These are phyloP conservation scores for human DNA, from an alignment of 2,113 vertebrate genomes.

Conservation along the genomic window DNA sequence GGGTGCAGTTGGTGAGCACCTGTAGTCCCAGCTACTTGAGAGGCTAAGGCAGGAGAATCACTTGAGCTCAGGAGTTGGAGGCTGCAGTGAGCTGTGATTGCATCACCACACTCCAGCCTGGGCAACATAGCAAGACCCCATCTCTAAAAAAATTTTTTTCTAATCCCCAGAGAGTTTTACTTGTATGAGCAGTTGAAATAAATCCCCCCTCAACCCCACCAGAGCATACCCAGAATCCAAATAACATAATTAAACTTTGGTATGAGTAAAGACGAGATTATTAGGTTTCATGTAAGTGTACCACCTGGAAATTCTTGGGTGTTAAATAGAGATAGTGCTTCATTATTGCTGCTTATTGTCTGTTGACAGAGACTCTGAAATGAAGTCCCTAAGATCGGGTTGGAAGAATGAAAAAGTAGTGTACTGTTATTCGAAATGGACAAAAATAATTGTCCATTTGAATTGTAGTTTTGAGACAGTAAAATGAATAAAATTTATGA, in stretches of 20 bases:
- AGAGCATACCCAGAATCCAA: not conserved
- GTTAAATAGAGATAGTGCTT: not conserved
- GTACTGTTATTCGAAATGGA: not conserved
- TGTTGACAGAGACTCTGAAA: not conserved
- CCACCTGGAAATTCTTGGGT: not conserved
- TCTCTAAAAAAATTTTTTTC: too few relatives aligned
- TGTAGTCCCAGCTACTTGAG: too few relatives aligned
- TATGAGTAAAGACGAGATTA: not conserved
- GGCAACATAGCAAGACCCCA: too few relatives aligned
- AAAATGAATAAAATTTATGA: not conserved
- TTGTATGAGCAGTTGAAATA: not conserved
- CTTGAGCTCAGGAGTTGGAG: too few relatives aligned
- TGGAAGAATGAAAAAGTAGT: not conserved
- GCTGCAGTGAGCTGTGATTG: too few relatives aligned
- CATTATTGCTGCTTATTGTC: not conserved
- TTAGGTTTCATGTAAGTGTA: not conserved
- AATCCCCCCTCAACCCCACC: not conserved
- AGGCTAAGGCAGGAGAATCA: too few relatives aligned
- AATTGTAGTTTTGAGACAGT: not conserved
- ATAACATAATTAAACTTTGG: not conserved
- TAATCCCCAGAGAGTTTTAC: not conserved
- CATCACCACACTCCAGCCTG: too few relatives aligned
- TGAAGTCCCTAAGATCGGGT: not conserved
- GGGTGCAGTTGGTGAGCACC: too few relatives aligned
- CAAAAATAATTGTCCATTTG: not conserved